Evolutionary conservation across 2,797 vertebrate genomes (phyloP).

Genomic region (Ara ararauna): DNA sequence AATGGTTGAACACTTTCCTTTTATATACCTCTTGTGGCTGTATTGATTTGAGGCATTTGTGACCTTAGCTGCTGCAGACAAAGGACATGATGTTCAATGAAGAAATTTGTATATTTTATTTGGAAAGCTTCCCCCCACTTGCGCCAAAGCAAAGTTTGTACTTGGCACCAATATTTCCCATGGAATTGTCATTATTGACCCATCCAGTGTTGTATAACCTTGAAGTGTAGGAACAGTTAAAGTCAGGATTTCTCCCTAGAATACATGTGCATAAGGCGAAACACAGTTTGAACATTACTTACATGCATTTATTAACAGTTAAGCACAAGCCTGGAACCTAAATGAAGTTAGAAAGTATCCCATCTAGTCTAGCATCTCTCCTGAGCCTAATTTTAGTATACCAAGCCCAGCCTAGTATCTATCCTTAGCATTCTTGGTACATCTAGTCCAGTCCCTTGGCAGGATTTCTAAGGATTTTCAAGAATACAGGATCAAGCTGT

Average conservation of each 20-base stretch:
- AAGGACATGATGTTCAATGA: background rate
- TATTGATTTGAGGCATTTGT: background rate
- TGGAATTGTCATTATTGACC: background rate
- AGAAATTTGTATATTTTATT: background rate
- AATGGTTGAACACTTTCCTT: background rate
- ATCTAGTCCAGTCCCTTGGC: background rate
- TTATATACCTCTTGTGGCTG: background rate
- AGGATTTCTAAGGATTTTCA: constrained; percentile 15
- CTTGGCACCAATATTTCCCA: background rate
- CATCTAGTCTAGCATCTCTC: background rate
- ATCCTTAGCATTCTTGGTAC: background rate
- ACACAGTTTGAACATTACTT: background rate
- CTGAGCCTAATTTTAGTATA: background rate
- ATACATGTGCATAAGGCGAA: rapidly evolving
- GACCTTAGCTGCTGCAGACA: background rate
- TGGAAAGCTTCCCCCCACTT: background rate
- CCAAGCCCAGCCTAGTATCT: background rate
- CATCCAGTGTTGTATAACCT: background rate
- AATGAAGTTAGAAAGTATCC: background rate
- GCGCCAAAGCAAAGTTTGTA: background rate
- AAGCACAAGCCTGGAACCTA: background rate
- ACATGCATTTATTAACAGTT: background rate
- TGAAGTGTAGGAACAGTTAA: background rate
- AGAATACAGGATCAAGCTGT: background rate
- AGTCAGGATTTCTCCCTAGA: background rate